Percentiles rank a stretch among this genome's conserved stretches.
Evolutionary conservation across 2,888 invertebrate species (phyloP).

Genomic region (Notodonta ziczac): DNA sequence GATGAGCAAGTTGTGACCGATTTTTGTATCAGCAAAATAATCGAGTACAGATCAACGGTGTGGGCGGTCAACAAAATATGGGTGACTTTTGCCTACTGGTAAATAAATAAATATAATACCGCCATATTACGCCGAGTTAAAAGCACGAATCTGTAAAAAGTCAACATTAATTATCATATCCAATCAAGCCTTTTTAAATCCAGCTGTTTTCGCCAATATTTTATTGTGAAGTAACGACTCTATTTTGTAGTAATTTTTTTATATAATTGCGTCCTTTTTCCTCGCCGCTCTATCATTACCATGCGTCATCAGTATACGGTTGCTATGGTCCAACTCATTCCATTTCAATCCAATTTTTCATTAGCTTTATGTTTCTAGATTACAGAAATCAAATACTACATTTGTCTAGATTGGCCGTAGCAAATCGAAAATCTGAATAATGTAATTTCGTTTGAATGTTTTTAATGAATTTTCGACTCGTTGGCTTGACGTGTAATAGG

Average conservation of each 20-base stretch:
- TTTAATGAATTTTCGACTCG: neutral
- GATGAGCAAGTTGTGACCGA: too few relatives aligned
- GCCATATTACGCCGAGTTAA: too few relatives aligned
- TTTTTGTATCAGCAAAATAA: too few relatives aligned
- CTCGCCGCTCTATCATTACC: neutral
- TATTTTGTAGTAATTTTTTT: neutral
- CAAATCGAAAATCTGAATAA: constrained; percentile 31
- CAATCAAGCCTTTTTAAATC: too few relatives aligned
- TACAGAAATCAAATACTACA: constrained; percentile 27
- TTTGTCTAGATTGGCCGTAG: constrained; percentile 29
- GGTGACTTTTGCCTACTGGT: too few relatives aligned
- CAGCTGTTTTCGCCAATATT: too few relatives aligned
- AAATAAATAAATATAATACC: too few relatives aligned
- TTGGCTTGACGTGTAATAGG: neutral
- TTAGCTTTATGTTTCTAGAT: constrained; percentile 22
- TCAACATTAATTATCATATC: too few relatives aligned
- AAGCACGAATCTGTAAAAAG: too few relatives aligned
- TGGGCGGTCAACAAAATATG: too few relatives aligned
- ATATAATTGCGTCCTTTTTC: neutral
- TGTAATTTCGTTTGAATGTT: constrained; percentile 21
- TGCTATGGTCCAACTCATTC: constrained; percentile 8
- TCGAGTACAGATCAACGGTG: too few relatives aligned
- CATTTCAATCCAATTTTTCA: constrained; percentile 13
- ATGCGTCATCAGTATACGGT: neutral
- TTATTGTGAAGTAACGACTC: too few relatives aligned